phyloP scores from a whole-genome alignment of 2,888 invertebrate species.

The Eristalinus sepulchralis region DNA sequence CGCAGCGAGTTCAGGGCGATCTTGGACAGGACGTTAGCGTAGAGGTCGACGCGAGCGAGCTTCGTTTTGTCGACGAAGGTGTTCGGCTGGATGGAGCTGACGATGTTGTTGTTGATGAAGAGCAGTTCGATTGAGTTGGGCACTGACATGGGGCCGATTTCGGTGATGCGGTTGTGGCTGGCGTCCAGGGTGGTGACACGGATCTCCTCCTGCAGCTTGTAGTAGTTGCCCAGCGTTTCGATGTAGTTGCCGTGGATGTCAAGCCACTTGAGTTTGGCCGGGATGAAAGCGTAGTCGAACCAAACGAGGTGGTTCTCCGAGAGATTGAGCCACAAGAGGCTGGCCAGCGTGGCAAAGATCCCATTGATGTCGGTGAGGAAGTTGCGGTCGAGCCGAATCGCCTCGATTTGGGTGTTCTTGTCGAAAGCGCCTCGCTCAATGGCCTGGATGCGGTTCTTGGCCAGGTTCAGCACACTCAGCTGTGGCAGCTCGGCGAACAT shows the following conservation, averaged over 20 bases:
- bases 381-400: conserved; percentile 93
- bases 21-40: conserved; percentile 92
- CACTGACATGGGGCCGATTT: conserved; percentile 91
- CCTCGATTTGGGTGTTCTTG: conserved; percentile 90
- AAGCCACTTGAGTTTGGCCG: conserved; percentile 93
- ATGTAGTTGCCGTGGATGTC: conserved; percentile 95
- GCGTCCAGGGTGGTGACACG: conserved; percentile 92
- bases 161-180: conserved; percentile 92
- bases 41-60: conserved; percentile 93
- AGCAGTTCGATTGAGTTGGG: conserved; percentile 93
- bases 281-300: conserved; percentile 96
- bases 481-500: conserved; percentile 94
- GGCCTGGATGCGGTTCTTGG: conserved; percentile 93
- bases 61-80: conserved; percentile 93
- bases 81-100: conserved; percentile 90
- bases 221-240: conserved; percentile 93
- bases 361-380: conserved; percentile 94
- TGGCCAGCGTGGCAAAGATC: conserved; percentile 92
- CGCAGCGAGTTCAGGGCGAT: conserved; percentile 91
- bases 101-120: conserved; percentile 94
- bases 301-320: conserved; percentile 95
- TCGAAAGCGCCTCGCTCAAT: conserved; percentile 93
- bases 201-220: conserved; percentile 91
- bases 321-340: conserved; percentile 92
- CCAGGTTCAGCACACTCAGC: conserved; percentile 92